These are phyloP conservation scores for Drosophila acutilabella DNA, from an alignment of 2,888 invertebrate species.

Conservation along the genomic window DNA sequence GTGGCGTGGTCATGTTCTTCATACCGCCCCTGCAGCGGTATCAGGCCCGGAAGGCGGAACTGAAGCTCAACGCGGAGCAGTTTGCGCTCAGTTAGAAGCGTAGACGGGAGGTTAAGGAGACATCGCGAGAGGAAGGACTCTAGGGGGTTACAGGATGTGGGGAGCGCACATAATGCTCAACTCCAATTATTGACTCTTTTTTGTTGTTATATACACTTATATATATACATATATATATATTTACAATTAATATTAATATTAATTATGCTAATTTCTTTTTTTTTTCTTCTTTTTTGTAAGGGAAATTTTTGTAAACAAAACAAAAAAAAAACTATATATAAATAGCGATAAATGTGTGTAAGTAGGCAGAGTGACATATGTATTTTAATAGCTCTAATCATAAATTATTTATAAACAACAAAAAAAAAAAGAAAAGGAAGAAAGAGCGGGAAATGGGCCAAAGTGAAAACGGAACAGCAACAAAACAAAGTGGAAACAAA, in stretches of 20 bases:
- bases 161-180: constrained; percentile 22
- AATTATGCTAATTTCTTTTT: constrained; percentile 21
- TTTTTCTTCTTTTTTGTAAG: constrained; percentile 17
- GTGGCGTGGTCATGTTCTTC: constrained; percentile 94
- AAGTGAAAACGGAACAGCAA: constrained; percentile 7
- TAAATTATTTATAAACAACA: constrained; percentile 52
- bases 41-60: constrained; percentile 62
- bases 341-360: constrained; percentile 12
- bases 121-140: background rate
- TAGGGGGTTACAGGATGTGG: constrained; percentile 18
- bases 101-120: background rate
- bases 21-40: constrained; percentile 90
- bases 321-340: background rate
- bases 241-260: constrained; percentile 10
- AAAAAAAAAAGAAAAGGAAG: constrained; percentile 5
- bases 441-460: background rate
- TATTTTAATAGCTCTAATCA: constrained; percentile 42
- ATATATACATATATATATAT: constrained; percentile 8
- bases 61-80: constrained; percentile 67
- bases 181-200: constrained; percentile 32
- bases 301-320: constrained; percentile 3
- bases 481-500: background rate
- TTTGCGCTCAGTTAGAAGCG: constrained; percentile 75
- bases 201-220: constrained; percentile 4
- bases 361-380: constrained; percentile 34